A percentile compares a stretch with the other conserved stretches of the same genome.
Conservation (phyloP, 2,113 vertebrate genomes). For the Gobio gobio region DNA sequence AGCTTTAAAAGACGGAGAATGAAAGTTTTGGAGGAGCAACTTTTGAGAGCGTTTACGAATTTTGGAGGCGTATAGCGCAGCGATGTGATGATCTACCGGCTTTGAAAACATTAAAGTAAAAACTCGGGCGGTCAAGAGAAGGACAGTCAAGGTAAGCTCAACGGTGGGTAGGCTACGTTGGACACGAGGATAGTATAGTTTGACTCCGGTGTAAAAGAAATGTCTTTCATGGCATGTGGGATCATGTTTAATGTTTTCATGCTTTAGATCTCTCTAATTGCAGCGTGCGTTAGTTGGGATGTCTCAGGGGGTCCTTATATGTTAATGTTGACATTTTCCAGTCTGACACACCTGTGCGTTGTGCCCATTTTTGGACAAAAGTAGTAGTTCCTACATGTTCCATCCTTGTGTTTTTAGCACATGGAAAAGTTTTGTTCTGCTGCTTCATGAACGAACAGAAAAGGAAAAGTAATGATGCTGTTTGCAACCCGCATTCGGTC, state of each 20-base stretch:
- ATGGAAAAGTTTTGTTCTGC: neutral
- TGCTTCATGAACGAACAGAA: neutral
- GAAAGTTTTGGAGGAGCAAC: neutral
- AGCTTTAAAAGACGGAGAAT: slow-evolving; percentile 44
- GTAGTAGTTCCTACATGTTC: neutral
- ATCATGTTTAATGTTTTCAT: neutral
- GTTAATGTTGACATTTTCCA: slow-evolving; percentile 25
- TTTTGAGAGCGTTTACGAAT: neutral
- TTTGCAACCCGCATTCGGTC: neutral
- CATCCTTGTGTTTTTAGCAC: neutral
- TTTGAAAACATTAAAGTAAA: slow-evolving; percentile 60
- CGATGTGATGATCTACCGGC: slow-evolving; percentile 56
- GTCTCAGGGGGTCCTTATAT: neutral
- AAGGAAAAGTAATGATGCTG: neutral
- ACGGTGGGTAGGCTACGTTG: neutral
- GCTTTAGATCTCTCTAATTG: neutral
- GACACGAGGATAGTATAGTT: slow-evolving; percentile 38
- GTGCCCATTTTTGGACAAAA: slow-evolving; percentile 65
- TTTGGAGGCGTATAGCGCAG: neutral
- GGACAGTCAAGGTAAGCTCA: slow-evolving; percentile 55
- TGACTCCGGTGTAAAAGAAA: neutral
- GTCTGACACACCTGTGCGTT: slow-evolving; percentile 71
- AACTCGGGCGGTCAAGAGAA: slow-evolving; percentile 45
- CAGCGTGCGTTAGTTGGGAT: neutral
- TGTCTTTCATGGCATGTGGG: neutral